These are phyloP conservation scores for Danionella cerebrum DNA, from an alignment of 2,113 vertebrate genomes.

Conservation along the genomic window DNA sequence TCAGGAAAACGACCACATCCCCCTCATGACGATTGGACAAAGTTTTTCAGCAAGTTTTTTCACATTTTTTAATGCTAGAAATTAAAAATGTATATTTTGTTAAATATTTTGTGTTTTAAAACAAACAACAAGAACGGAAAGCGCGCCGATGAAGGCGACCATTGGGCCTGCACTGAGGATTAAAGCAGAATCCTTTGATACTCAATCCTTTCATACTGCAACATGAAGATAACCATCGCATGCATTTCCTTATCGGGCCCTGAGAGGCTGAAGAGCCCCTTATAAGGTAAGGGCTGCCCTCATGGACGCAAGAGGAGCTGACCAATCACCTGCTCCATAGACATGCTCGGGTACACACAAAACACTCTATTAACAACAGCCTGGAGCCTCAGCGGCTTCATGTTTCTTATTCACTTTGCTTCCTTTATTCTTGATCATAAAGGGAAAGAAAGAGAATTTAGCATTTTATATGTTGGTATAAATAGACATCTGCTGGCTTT, in stretches of 20 bases:
- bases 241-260: constrained; percentile 20
- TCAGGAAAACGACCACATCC: too few species aligned
- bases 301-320: constrained; percentile 14
- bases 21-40: too few species aligned
- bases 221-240: not conserved
- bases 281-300: constrained; percentile 45
- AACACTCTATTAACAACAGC: not conserved
- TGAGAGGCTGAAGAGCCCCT: constrained; percentile 35
- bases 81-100: too few species aligned
- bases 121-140: not conserved
- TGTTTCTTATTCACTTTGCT: constrained; percentile 10
- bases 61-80: too few species aligned
- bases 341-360: not conserved
- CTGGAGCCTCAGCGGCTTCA: constrained; percentile 16
- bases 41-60: too few species aligned
- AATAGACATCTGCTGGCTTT: constrained; percentile 46
- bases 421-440: not conserved
- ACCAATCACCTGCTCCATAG: constrained; percentile 5
- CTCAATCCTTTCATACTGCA: not conserved
- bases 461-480: constrained; percentile 8
- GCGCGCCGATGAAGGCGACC: not conserved
- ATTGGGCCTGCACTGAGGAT: not conserved
- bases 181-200: constrained; percentile 7
- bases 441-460: not conserved
- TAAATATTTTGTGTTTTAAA: too few species aligned